A percentile compares a stretch with the other conserved stretches of the same genome.
These are phyloP conservation scores for Poecile atricapillus DNA, from an alignment of 2,113 vertebrate genomes.

Conservation along the genomic window DNA sequence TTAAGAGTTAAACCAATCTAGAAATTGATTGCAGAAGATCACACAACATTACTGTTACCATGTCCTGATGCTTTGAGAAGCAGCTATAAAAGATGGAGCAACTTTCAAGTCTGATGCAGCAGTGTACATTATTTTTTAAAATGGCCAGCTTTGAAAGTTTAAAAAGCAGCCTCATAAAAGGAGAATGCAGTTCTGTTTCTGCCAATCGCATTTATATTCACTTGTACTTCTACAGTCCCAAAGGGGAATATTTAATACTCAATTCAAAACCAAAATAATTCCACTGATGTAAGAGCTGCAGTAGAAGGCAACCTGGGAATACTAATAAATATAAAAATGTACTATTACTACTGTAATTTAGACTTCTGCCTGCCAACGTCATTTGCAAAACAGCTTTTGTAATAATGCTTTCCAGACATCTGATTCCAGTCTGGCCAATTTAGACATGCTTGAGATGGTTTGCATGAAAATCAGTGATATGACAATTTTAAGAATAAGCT, in stretches of 20 bases:
- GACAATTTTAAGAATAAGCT: background rate
- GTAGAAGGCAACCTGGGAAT: background rate
- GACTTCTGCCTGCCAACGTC: background rate
- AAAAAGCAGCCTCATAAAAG: slow-evolving; percentile 9
- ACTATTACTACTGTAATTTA: slow-evolving; percentile 8
- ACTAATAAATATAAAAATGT: slow-evolving; percentile 23
- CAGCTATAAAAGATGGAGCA: background rate
- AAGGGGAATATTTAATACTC: slow-evolving; percentile 2
- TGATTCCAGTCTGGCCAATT: background rate
- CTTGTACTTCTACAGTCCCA: background rate
- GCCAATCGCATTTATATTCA: background rate
- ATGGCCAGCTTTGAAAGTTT: background rate
- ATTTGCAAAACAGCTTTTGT: slow-evolving; percentile 14
- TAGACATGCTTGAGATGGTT: background rate
- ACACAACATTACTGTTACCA: background rate
- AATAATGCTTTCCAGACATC: slow-evolving; percentile 49
- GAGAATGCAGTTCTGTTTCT: slow-evolving; percentile 1
- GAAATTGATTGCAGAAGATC: background rate
- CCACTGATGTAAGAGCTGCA: slow-evolving; percentile 22
- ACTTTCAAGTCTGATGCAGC: background rate
- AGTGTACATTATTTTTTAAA: background rate
- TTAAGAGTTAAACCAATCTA: background rate
- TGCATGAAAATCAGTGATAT: background rate
- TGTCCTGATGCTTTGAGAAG: background rate
- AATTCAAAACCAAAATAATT: slow-evolving; percentile 10